Conservation (phyloP, 1,140 invertebrate species). For the Periplaneta americana region DNA sequence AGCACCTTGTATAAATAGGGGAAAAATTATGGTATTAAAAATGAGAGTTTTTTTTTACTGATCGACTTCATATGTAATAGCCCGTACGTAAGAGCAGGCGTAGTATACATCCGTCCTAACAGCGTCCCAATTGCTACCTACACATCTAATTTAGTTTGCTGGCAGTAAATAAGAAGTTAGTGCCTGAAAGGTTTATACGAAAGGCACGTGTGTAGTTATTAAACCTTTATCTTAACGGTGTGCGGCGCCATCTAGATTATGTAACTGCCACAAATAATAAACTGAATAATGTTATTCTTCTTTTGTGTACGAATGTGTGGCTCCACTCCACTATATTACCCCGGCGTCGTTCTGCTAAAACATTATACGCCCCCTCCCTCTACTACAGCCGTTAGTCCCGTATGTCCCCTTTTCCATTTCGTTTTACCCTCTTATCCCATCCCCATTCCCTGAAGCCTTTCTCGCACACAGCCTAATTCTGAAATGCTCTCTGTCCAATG, state of each 20-base stretch:
- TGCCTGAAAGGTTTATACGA: background rate
- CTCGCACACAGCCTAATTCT: background rate
- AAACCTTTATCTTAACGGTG: background rate
- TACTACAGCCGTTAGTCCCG: background rate
- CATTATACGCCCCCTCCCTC: background rate
- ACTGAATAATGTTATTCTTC: background rate
- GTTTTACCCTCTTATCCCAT: background rate
- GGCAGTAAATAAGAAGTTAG: background rate
- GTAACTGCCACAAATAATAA: background rate
- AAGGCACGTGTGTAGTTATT: background rate
- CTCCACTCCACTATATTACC: background rate
- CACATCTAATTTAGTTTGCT: background rate
- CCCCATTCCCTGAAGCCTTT: background rate
- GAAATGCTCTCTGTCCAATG: background rate
- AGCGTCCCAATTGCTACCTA: no score
- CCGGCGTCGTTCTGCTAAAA: background rate
- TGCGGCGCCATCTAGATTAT: background rate
- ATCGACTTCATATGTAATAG: no score
- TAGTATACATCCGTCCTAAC: no score
- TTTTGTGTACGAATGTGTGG: background rate
- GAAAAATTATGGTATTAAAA: no score
- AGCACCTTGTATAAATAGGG: no score
- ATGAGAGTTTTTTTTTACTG: no score
- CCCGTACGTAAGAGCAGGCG: no score
- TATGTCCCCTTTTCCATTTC: background rate